Base-by-base conservation (phyloP, 1,140 invertebrate genomes). In the Globodera rostochiensis region DNA sequence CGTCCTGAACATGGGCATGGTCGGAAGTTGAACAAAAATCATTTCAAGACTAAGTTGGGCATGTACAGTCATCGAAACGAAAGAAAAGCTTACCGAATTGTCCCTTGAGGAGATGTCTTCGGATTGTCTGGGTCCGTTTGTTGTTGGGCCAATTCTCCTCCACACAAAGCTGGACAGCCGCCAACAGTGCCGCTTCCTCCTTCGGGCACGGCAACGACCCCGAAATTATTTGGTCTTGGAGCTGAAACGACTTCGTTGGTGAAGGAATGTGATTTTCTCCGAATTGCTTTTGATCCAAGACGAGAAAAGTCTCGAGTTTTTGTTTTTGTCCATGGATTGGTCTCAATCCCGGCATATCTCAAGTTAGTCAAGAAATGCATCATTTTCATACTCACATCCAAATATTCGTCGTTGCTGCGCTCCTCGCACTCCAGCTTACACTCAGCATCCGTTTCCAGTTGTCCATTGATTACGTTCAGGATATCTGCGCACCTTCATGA, bases 161-260 rank as follows among this genome's bases (percentile, higher is more conserved):
- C 53, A 94, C 92, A 47, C 93, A 91, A 3, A 94, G 90, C 86
- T 94, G 93, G 66, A 94, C 93, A 45, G 92, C 92, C 13, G 93
- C 93, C 73, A 94, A 87, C 8, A 92, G 91, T 0, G 93, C 93
- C 5, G 93, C 93, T 84, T 94, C 93, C 80, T 94, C 93, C 87
- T 93, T 93, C 71, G 92, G 92, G 87, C 93, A 93, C 4, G 93
- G 93, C 77, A 94, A 86, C 21, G 92, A 92, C 21, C 93, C 93
- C 67, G 90, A 91, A 64, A 93, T 91, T 19, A 94, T 92, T 84
- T 93, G 89, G 82, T 93, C 91, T 88, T 93, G 92, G 78, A 94
- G 90, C 93, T 94, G 90, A 66, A 91, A 90, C 83, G 67, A 15
- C 66, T 75, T 49, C 8, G 3, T 46, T 11, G 6, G 25, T 57